Evolutionary conservation across 2,113 vertebrate genomes (phyloP).

Genomic region (Calyptomena viridis): DNA sequence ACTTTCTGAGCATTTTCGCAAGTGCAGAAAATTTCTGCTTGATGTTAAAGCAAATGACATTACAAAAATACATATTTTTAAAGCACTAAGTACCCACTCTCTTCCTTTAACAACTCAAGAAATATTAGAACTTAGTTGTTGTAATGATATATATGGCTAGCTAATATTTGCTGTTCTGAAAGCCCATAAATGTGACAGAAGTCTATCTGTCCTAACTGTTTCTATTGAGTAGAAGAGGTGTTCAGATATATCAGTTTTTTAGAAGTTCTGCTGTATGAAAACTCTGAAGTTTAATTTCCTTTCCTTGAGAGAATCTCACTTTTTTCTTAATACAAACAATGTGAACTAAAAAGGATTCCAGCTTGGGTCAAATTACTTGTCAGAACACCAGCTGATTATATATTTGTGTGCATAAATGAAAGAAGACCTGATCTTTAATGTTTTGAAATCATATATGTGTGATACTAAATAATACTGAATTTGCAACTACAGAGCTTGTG

Average conservation of each 20-base stretch:
- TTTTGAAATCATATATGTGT: neutral
- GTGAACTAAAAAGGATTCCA: neutral
- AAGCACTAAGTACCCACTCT: neutral
- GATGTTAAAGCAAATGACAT: neutral
- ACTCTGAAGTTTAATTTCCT: neutral
- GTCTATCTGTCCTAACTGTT: neutral
- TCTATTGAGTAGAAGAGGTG: neutral
- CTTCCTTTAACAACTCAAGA: neutral
- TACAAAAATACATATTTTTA: neutral
- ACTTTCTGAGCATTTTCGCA: neutral
- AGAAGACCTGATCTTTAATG: neutral
- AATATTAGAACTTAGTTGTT: neutral
- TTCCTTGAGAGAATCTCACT: neutral
- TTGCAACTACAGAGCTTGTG: neutral
- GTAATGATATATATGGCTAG: neutral
- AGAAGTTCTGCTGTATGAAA: neutral
- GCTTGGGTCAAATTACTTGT: neutral
- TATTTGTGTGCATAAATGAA: neutral
- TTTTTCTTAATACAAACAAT: neutral
- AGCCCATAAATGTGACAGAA: neutral
- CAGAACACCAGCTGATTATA: rapidly evolving
- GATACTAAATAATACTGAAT: neutral
- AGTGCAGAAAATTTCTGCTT: neutral
- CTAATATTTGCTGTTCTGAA: neutral
- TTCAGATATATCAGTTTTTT: neutral